A percentile compares a stretch with the other conserved stretches of the same genome.
phyloP scores from a whole-genome alignment of 1,140 invertebrate genomes.

The Ditylenchus dipsaci region DNA sequence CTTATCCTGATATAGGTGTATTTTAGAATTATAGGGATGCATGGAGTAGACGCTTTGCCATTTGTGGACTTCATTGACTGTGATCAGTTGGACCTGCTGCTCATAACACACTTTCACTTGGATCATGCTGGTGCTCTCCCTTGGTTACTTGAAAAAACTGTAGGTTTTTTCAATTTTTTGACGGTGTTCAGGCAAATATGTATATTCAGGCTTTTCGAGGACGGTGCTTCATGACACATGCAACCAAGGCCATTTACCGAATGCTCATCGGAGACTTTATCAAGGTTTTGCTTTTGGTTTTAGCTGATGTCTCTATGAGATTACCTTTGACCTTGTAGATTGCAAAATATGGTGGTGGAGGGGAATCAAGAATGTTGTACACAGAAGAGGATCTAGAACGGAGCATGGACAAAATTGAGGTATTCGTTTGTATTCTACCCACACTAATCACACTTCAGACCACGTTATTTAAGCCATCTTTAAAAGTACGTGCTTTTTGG shows the following conservation, averaged over 20 bases:
- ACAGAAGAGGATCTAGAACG: slow-evolving; percentile 91
- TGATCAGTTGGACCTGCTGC: slow-evolving; percentile 88
- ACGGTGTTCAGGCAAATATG: too few species aligned
- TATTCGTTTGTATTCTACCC: slow-evolving; percentile 28
- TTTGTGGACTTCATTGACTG: slow-evolving; percentile 96
- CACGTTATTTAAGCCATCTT: not conserved
- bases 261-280: slow-evolving; percentile 98
- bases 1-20: too few species aligned
- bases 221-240: slow-evolving; percentile 98
- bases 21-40: slow-evolving; percentile 66
- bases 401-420: slow-evolving; percentile 98
- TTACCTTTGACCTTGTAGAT: slow-evolving; percentile 18
- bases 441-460: too few species aligned
- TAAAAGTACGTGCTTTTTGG: not conserved
- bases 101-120: slow-evolving; percentile 77
- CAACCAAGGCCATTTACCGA: slow-evolving; percentile 97
- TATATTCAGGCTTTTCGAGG: slow-evolving; percentile 69
- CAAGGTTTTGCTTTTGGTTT: slow-evolving; percentile 74
- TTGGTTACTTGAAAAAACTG: slow-evolving; percentile 95
- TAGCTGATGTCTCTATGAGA: not conserved
- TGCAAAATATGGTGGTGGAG: slow-evolving; percentile 67
- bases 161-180: slow-evolving; percentile 67
- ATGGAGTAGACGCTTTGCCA: slow-evolving; percentile 92
- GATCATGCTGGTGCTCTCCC: slow-evolving; percentile 96
- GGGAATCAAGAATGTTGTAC: slow-evolving; percentile 71